These are phyloP conservation scores for Tipula lateralis DNA, from an alignment of 2,888 invertebrate species.

Conservation along the genomic window DNA sequence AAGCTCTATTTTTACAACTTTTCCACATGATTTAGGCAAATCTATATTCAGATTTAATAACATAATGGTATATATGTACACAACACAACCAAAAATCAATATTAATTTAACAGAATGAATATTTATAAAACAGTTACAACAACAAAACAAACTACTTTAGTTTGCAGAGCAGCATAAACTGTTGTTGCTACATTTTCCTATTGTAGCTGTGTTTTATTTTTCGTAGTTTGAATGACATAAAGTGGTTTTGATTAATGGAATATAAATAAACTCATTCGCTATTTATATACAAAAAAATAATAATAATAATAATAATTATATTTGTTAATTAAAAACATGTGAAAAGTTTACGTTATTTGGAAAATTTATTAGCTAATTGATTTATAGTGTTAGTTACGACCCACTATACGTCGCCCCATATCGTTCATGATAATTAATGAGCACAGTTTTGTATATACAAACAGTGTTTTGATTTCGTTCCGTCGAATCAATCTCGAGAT, in stretches of 20 bases:
- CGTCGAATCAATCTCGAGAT: background rate
- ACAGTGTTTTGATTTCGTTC: background rate
- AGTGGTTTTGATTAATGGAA: constrained; percentile 19
- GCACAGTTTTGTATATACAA: background rate
- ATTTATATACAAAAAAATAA: background rate
- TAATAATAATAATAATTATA: background rate
- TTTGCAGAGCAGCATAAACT: background rate
- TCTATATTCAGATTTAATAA: background rate
- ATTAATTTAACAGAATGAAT: background rate
- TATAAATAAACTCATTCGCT: background rate
- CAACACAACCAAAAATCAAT: background rate
- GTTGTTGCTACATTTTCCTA: background rate
- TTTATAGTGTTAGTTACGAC: background rate
- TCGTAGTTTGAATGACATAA: background rate
- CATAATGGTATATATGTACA: background rate
- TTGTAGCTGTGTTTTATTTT: background rate
- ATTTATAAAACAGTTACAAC: background rate
- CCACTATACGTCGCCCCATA: background rate
- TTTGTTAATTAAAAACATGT: constrained; percentile 1
- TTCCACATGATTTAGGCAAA: background rate
- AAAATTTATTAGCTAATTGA: constrained; percentile 4
- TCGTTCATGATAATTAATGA: background rate
- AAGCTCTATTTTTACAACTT: background rate
- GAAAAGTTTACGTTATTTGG: background rate
- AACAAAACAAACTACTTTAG: background rate